Conservation (phyloP, 2,113 vertebrate species). For the Ailurus styani region DNA sequence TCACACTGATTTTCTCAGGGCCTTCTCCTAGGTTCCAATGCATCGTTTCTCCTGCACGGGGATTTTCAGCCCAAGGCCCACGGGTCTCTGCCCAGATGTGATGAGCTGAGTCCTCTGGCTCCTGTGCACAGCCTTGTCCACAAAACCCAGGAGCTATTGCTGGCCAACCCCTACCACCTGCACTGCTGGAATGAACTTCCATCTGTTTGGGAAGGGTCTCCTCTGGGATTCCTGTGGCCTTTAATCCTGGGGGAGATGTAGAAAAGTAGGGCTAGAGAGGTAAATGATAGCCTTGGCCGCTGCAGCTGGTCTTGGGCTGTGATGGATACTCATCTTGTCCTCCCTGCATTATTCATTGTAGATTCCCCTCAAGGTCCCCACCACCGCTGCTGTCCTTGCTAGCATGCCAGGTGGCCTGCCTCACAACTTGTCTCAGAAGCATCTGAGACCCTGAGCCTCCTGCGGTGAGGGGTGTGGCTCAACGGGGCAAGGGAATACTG, state of each 20-base stretch:
- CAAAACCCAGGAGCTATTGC: background rate
- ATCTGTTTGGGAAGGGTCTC: background rate
- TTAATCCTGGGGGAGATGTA: background rate
- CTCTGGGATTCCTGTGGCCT: background rate
- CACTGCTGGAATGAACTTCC: background rate
- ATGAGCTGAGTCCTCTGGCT: background rate
- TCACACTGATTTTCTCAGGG: background rate
- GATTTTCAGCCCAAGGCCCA: background rate
- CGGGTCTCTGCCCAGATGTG: background rate
- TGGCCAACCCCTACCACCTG: background rate
- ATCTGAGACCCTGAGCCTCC: background rate
- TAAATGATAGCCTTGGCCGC: background rate
- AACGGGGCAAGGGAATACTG: no score
- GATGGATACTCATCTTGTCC: background rate
- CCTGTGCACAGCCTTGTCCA: background rate
- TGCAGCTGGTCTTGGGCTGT: background rate
- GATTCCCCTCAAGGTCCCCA: no score
- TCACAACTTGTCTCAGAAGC: background rate
- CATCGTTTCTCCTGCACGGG: no score
- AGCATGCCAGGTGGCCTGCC: no score
- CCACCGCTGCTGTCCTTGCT: background rate
- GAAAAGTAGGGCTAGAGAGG: background rate
- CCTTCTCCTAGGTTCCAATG: background rate
- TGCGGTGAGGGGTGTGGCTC: background rate
- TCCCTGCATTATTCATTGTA: background rate